Conservation (phyloP, 2,113 vertebrate genomes). For the Megatriorchis doriae region DNA sequence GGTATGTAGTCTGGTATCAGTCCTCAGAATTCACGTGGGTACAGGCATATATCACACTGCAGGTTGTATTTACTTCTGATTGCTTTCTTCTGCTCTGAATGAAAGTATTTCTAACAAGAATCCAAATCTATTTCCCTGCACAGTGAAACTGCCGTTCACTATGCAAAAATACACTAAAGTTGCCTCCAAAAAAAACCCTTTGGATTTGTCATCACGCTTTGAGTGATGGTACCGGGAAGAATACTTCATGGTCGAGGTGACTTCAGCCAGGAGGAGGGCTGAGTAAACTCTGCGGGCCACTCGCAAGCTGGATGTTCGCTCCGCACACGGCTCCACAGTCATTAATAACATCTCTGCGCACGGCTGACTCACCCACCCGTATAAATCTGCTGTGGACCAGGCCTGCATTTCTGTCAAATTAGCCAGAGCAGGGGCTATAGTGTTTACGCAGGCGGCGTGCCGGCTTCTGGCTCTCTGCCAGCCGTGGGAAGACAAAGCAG, state of each 20-base stretch:
- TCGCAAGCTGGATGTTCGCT: neutral
- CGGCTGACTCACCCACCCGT: neutral
- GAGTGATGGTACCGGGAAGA: slow-evolving; percentile 31
- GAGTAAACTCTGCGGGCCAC: neutral
- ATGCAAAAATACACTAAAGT: neutral
- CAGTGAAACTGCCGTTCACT: neutral
- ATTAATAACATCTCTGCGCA: neutral
- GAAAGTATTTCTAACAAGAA: neutral
- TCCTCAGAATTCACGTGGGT: neutral
- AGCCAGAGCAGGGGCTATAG: neutral
- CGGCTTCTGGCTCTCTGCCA: neutral
- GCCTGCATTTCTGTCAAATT: neutral
- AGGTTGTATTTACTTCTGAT: neutral
- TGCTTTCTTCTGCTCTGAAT: neutral
- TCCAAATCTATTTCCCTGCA: neutral
- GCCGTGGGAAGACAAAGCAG: neutral
- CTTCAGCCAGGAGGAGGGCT: slow-evolving; percentile 3
- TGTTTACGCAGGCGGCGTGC: neutral
- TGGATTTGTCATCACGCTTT: slow-evolving; percentile 30
- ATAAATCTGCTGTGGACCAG: neutral
- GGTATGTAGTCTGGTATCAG: neutral
- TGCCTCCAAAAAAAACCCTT: neutral
- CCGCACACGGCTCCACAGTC: fast-evolving
- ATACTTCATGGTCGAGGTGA: neutral
- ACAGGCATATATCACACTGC: neutral